These are phyloP conservation scores for Nowickia ferox DNA, from an alignment of 2,888 invertebrate species.

Conservation along the genomic window DNA sequence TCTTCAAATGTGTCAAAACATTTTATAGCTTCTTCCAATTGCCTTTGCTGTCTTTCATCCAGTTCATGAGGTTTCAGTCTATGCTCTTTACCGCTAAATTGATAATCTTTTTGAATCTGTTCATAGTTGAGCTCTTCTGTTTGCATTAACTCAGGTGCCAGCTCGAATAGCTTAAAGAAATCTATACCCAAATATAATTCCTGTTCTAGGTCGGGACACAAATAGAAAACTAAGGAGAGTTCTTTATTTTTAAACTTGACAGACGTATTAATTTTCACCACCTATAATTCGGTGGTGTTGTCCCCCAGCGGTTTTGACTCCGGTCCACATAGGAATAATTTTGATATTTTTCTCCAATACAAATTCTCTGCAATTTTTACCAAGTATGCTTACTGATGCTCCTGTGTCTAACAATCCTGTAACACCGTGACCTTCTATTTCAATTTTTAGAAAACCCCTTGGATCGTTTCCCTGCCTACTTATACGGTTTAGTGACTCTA, in stretches of 20 bases:
- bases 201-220: no score
- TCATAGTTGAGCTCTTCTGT: neutral
- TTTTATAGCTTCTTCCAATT: neutral
- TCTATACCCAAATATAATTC: no score
- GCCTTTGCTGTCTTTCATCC: neutral
- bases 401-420: neutral
- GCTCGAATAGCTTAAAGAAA: neutral
- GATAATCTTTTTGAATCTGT: neutral
- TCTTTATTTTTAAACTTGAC: neutral
- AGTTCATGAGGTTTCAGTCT: neutral
- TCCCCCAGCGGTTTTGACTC: neutral
- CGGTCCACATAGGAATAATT: neutral
- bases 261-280: neutral
- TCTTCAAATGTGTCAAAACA: neutral
- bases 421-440: neutral
- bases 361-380: neutral
- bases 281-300: neutral
- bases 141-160: neutral
- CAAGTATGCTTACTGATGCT: neutral
- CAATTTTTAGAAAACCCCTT: neutral
- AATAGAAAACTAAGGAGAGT: neutral
- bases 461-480: neutral
- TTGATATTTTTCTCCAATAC: neutral
- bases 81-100: neutral
- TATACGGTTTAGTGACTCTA: neutral